Conservation (phyloP, 2,797 vertebrate genomes). For the Australoheros facetus region DNA sequence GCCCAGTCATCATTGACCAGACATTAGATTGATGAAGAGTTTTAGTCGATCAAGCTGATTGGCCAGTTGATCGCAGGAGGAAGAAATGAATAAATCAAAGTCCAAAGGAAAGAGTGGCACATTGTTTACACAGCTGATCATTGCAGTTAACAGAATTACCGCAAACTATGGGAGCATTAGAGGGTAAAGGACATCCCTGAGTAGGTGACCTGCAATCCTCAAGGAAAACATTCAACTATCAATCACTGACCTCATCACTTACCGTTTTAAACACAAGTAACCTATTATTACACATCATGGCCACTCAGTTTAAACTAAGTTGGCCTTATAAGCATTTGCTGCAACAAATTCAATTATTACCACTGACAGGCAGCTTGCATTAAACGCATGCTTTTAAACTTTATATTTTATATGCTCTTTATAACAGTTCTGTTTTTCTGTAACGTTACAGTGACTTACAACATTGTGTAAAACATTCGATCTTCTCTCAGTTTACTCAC, state of each 20-base stretch:
- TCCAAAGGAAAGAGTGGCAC: neutral
- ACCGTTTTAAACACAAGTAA: neutral
- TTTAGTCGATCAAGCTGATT: neutral
- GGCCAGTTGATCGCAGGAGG: neutral
- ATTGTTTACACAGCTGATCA: neutral
- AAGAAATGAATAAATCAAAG: neutral
- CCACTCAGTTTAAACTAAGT: too few relatives aligned
- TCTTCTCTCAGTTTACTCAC: neutral
- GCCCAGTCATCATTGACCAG: neutral
- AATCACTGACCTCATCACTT: neutral
- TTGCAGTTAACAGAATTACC: neutral
- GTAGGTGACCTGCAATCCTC: neutral
- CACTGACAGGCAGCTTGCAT: too few relatives aligned
- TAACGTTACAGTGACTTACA: neutral
- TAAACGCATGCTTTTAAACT: too few relatives aligned
- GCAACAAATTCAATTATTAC: too few relatives aligned
- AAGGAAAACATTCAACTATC: neutral
- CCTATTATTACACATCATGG: neutral
- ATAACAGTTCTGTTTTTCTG: neutral
- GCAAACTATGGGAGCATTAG: neutral
- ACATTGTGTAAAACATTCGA: conserved; percentile 16
- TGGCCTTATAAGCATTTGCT: too few relatives aligned
- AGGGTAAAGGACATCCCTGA: too few relatives aligned
- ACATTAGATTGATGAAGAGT: neutral
- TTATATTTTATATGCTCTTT: too few relatives aligned